Conservation (phyloP, 2,113 vertebrate genomes). For the Promerops cafer region DNA sequence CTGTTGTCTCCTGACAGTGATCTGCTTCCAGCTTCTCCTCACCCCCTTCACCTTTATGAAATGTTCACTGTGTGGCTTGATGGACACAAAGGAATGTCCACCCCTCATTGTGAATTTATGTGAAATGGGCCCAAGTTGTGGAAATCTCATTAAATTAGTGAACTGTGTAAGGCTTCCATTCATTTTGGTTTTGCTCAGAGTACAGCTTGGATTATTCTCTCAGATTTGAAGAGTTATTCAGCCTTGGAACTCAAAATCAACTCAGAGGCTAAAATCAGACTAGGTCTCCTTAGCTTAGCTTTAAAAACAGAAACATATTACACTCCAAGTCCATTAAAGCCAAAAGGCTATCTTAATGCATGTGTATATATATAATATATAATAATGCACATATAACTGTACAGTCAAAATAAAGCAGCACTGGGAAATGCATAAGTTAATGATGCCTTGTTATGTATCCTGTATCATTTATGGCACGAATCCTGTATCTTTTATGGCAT, state of each 20-base stretch:
- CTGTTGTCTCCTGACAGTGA: not conserved
- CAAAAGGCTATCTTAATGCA: conserved; percentile 5
- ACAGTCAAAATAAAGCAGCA: conserved; percentile 23
- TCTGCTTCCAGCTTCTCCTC: not conserved
- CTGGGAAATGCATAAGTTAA: conserved; percentile 34
- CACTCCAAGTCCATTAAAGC: conserved; percentile 8
- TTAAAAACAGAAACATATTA: not conserved
- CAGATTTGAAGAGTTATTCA: not conserved
- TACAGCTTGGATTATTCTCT: not conserved
- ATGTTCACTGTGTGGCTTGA: not conserved
- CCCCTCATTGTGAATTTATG: not conserved
- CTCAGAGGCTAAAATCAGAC: not conserved
- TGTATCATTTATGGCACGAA: conserved; percentile 48
- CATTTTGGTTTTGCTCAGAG: not conserved
- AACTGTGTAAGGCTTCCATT: not conserved
- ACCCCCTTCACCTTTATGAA: not conserved
- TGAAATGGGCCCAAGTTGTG: not conserved
- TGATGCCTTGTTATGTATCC: conserved; percentile 37
- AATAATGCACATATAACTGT: not conserved
- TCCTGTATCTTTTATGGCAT: conserved; percentile 47
- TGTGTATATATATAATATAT: not conserved
- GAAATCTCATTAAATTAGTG: not conserved
- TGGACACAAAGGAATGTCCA: not conserved
- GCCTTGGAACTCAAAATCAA: not conserved
- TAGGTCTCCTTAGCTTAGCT: not conserved